Evolutionary conservation across 1,140 invertebrate genomes (phyloP).

Genomic region (Bombus sibiricus): DNA sequence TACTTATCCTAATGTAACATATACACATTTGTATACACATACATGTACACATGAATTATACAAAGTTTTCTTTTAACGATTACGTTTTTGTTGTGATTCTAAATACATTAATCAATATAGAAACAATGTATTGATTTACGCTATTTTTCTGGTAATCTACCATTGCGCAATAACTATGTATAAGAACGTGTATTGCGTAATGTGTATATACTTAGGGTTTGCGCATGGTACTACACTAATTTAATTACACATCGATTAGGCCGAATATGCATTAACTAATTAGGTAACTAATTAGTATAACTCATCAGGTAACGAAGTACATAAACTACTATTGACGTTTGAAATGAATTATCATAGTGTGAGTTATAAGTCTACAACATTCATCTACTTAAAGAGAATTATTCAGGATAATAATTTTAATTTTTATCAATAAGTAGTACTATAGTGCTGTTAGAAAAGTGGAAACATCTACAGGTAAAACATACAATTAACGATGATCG

Average conservation of each 20-base stretch:
- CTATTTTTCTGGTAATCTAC: not conserved
- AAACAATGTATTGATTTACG: conserved; percentile 9
- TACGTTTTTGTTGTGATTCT: not conserved
- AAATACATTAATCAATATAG: not conserved
- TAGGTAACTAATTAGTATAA: conserved; percentile 13
- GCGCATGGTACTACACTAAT: not conserved
- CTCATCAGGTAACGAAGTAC: not conserved
- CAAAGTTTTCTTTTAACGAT: not conserved
- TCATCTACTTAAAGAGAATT: not conserved
- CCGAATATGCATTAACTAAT: conserved; percentile 33
- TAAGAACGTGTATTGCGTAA: not conserved
- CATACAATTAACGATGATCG: not conserved
- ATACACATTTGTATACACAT: not conserved
- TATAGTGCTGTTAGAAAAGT: not conserved
- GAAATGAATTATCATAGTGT: not conserved
- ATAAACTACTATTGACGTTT: not conserved
- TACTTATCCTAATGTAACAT: not conserved
- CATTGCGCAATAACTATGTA: not conserved
- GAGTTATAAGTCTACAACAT: not conserved
- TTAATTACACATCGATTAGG: conserved; percentile 38
- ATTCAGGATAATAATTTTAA: not conserved
- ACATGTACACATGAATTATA: conserved; percentile 10
- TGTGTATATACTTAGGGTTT: not conserved
- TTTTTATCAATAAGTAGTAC: not conserved
- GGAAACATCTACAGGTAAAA: not conserved